phyloP scores from a whole-genome alignment of 2,888 invertebrate species.

The Malthinus flaveolus region DNA sequence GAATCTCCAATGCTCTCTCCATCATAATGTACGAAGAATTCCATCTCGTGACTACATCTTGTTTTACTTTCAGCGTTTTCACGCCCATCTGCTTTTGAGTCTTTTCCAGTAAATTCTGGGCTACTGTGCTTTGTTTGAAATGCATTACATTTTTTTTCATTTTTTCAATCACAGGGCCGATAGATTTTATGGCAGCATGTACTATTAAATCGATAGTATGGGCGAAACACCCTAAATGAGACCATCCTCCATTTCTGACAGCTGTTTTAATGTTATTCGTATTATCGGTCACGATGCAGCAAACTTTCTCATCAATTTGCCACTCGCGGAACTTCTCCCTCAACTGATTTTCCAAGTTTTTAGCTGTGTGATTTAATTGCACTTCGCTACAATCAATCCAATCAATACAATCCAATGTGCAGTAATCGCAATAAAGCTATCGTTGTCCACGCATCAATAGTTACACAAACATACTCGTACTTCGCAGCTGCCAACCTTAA shows the following conservation, averaged over 20 bases:
- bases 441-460: neutral
- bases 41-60: neutral
- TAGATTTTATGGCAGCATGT: neutral
- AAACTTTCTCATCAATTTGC: neutral
- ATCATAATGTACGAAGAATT: neutral
- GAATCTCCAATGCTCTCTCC: neutral
- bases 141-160: neutral
- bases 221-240: neutral
- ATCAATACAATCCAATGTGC: neutral
- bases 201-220: neutral
- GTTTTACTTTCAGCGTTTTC: neutral
- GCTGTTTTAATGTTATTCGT: neutral
- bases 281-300: neutral
- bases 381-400: neutral
- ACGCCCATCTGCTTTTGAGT: neutral
- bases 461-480: neutral
- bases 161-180: neutral
- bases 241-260: neutral
- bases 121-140: neutral
- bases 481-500: neutral
- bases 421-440: neutral
- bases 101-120: neutral
- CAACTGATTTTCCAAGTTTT: neutral
- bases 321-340: neutral
- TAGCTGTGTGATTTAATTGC: neutral